These are phyloP conservation scores for Callyntrura guangdongensis DNA, from an alignment of 2,888 invertebrate species.

Conservation along the genomic window DNA sequence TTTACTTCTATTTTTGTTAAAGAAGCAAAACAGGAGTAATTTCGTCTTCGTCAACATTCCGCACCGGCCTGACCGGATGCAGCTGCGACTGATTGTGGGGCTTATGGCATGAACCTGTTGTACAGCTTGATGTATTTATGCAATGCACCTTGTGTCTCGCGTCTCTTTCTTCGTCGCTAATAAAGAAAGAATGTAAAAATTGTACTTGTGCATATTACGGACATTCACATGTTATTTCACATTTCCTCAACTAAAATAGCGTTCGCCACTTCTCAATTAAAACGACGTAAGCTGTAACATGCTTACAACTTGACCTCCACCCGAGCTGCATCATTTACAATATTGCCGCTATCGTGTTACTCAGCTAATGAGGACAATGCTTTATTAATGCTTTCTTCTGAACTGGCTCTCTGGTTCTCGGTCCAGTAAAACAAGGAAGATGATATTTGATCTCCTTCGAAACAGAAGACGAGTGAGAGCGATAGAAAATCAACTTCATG, in stretches of 20 bases:
- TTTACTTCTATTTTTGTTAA: slow-evolving; percentile 17
- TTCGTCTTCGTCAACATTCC: slow-evolving; percentile 54
- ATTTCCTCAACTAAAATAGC: neutral
- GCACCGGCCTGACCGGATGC: slow-evolving; percentile 74
- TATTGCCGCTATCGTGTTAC: neutral
- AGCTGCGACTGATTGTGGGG: slow-evolving; percentile 69
- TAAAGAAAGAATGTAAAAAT: slow-evolving; percentile 20
- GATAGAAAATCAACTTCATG: no score
- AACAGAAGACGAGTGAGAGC: neutral
- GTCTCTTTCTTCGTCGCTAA: neutral
- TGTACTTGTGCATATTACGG: slow-evolving; percentile 26
- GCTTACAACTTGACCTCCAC: neutral
- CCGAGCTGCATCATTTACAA: neutral
- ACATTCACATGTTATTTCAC: slow-evolving; percentile 17
- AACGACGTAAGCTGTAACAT: neutral
- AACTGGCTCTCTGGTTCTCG: no score
- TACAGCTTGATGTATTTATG: slow-evolving; percentile 44
- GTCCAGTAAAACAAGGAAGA: neutral
- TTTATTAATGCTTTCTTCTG: no score
- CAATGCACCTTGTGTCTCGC: slow-evolving; percentile 7
- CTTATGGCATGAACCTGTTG: slow-evolving; percentile 73
- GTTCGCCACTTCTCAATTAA: neutral
- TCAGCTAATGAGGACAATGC: slow-evolving; percentile 25
- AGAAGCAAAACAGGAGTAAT: slow-evolving; percentile 52
- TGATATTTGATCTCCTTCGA: neutral